phyloP scores from a whole-genome alignment of 2,888 invertebrate species.

The Sphaerophoria rueppellii region DNA sequence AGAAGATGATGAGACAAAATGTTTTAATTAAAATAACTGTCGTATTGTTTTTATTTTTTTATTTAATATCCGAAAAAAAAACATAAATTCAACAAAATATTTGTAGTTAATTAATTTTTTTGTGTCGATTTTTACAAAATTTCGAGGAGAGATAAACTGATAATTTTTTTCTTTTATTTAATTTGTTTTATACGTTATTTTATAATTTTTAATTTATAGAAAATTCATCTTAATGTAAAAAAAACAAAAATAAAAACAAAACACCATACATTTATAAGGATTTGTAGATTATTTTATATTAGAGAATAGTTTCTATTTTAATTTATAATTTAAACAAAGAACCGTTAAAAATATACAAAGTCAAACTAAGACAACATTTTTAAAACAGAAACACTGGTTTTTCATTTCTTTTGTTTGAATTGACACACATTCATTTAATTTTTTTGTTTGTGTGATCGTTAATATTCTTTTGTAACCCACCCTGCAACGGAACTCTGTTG shows the following conservation, averaged over 20 bases:
- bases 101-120: conserved; percentile 41
- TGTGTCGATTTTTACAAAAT: conserved; percentile 34
- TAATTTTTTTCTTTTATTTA: conserved; percentile 39
- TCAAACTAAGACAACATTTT: conserved; percentile 69
- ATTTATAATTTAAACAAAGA: conserved; percentile 69
- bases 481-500: too few relatives aligned
- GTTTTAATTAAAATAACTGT: conserved; percentile 67
- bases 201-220: conserved; percentile 59
- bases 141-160: conserved; percentile 70
- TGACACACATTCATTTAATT: neutral
- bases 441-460: neutral
- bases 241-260: conserved; percentile 10
- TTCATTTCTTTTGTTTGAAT: conserved; percentile 21
- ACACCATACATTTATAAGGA: neutral
- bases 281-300: conserved; percentile 54
- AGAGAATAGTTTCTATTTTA: conserved; percentile 54
- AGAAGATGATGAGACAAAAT: conserved; percentile 66
- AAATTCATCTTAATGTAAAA: conserved; percentile 60
- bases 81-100: conserved; percentile 31
- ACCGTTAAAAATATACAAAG: conserved; percentile 71
- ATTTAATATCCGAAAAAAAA: conserved; percentile 4
- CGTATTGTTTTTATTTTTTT: conserved; percentile 38
- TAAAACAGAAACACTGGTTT: conserved; percentile 18
- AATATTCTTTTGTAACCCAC: too few relatives aligned
- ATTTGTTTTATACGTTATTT: conserved; percentile 33